Evolutionary conservation across 2,797 vertebrate species (phyloP).

Genomic region (Rousettus madagascariensis): DNA sequence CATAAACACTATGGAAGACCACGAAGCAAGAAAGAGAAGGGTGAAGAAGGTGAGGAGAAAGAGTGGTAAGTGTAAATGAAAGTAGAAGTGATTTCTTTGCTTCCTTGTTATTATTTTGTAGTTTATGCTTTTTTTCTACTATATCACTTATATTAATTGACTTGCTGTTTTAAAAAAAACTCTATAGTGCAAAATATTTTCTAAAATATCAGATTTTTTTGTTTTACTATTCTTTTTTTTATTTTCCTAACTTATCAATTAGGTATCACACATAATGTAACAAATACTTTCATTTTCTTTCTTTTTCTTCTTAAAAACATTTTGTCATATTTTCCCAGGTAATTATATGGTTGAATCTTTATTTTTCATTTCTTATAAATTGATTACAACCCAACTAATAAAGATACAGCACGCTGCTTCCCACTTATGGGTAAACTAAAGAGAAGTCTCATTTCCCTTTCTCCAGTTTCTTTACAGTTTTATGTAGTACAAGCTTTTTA

Average conservation of each 20-base stretch:
- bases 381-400: background rate
- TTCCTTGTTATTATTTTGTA: background rate
- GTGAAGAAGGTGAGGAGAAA: background rate
- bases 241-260: background rate
- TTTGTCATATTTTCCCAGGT: background rate
- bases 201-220: background rate
- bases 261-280: background rate
- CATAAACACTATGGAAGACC: background rate
- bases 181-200: background rate
- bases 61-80: background rate
- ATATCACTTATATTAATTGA: background rate
- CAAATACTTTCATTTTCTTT: background rate
- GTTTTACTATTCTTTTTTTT: background rate
- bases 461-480: background rate
- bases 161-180: background rate
- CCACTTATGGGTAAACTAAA: background rate
- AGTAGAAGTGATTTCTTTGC: background rate
- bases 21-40: background rate
- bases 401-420: background rate
- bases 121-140: background rate
- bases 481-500: background rate
- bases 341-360: background rate
- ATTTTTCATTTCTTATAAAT: background rate
- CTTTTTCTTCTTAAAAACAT: background rate
- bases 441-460: constrained; percentile 11